Base-by-base conservation (phyloP, 2,888 invertebrate species). In the Drosophila mulleri region DNA sequence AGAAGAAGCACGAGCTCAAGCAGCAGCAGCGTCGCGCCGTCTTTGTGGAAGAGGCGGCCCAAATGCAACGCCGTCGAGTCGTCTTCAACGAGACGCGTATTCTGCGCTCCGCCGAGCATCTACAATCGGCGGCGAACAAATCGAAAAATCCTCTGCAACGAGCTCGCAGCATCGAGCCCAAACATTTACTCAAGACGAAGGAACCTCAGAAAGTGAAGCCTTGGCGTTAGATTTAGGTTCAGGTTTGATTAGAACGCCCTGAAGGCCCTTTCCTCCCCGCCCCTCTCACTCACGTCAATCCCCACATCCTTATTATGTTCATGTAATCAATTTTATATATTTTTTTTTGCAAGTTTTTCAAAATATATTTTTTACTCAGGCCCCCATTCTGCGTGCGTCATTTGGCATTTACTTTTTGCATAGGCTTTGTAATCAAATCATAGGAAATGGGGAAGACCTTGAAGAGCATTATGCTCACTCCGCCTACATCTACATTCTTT, bases 191-290 rank as follows among this genome's bases (percentile, higher is more conserved):
- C 16, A 72, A 52, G 45, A 2, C 11, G 0, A 72, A 71, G 26
- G 54, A 41, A 3, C 0, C 37, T 2, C 11, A 14, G 9, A 75
- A 57, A 26, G 1, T 16, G 3, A 45, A 9, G 12, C 63, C 47
- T 12, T 73, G 73, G 73, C 76, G 73, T 9, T 75, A 75, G 7
- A 23, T n/a, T 9, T 26, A 14, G 23, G 1, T 5, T 29, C n/a
- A 26, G 26, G 1, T 47, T 9, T 9, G 9, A 1, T 9, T 47
- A 26, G 47, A 8, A 9, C 8, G n/a, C n/a, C 16, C 9, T 4
- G 1, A 3, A 5, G 29, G 8, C 37, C 14, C 8, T 45, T 47
- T 2, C 26, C 4, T n/a, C 26, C 9, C n/a, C 3, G 0, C 1
- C 47, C 29, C 11, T 6, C 48, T 9, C 26, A 1, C 26, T 26